These are phyloP conservation scores for Diaphora mendica DNA, from an alignment of 2,888 invertebrate genomes.

Conservation along the genomic window DNA sequence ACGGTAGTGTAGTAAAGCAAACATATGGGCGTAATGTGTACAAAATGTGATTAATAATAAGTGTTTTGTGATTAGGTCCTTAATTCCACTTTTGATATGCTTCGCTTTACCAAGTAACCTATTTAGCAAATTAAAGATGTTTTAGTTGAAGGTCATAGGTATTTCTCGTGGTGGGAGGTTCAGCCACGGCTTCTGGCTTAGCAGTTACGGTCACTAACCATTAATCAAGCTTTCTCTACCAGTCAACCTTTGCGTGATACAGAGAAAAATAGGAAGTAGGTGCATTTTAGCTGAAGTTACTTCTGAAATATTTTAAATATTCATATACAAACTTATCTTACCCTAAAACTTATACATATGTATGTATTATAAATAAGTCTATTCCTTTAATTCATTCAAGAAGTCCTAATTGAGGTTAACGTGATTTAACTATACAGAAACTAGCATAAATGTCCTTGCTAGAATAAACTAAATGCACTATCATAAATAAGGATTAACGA, in stretches of 20 bases:
- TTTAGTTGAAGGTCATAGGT: background rate
- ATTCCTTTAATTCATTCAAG: no score
- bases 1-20: background rate
- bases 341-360: no score
- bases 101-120: background rate
- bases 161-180: background rate
- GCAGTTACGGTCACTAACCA: no score
- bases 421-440: background rate
- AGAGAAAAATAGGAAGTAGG: no score
- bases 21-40: background rate
- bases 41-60: slow-evolving; percentile 5
- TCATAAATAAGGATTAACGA: no score
- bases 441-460: background rate
- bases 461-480: background rate
- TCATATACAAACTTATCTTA: no score
- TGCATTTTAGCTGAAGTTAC: no score
- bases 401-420: background rate
- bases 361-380: no score
- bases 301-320: no score
- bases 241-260: no score
- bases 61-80: background rate
- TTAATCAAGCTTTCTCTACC: no score
- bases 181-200: no score
- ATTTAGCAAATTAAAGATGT: background rate
- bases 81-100: background rate